Conservation (phyloP, 2,888 invertebrate genomes). For the Argynnis bischoffii region DNA sequence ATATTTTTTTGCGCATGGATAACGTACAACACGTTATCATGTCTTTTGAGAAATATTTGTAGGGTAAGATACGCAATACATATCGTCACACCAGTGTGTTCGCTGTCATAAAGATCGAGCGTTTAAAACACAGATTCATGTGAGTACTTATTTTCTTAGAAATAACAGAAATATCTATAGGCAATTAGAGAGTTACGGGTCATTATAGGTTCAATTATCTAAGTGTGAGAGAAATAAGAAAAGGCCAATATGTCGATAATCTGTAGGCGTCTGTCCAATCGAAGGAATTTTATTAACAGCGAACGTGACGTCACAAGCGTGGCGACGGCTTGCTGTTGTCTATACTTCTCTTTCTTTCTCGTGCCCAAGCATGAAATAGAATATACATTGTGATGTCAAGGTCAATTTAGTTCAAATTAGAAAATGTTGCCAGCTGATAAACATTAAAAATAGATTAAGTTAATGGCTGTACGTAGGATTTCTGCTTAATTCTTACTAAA, state of each 20-base stretch:
- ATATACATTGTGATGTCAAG: constrained; percentile 26
- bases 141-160: constrained; percentile 4
- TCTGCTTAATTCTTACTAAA: constrained; percentile 11
- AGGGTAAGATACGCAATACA: constrained; percentile 3
- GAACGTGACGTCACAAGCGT: constrained; percentile 28
- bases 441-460: constrained; percentile 27
- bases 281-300: constrained; percentile 28
- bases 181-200: neutral
- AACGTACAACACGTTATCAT: no score
- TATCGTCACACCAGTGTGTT: constrained; percentile 6
- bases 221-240: constrained; percentile 18
- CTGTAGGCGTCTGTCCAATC: constrained; percentile 29
- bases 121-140: neutral
- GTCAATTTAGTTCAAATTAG: constrained; percentile 28
- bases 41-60: neutral
- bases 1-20: no score
- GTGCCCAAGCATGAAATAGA: constrained; percentile 3
- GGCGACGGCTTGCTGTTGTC: constrained; percentile 22
- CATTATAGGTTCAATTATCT: constrained; percentile 17
- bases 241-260: constrained; percentile 28
- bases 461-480: constrained; percentile 12
- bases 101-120: neutral
- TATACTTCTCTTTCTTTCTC: constrained; percentile 21
- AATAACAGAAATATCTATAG: neutral
- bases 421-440: constrained; percentile 30